Conservation (phyloP, 2,113 vertebrate species). For the Tichodroma muraria region DNA sequence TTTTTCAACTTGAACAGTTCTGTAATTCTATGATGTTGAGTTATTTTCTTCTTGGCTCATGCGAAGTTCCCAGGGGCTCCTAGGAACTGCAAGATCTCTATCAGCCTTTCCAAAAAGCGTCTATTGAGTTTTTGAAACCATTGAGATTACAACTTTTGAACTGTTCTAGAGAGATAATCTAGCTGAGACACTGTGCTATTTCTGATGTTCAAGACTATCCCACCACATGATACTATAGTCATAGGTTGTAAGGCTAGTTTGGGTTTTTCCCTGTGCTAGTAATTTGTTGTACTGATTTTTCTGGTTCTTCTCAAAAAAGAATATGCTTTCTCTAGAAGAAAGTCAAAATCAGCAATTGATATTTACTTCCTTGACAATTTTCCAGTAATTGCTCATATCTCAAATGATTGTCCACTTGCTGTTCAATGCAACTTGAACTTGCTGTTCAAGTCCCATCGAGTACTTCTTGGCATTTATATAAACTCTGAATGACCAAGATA, state of each 20-base stretch:
- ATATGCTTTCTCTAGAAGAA: neutral
- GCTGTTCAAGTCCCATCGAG: neutral
- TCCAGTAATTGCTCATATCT: neutral
- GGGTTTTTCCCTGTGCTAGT: neutral
- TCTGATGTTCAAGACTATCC: neutral
- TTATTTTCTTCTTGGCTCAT: neutral
- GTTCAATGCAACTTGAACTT: neutral
- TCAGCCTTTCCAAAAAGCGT: neutral
- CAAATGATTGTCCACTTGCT: neutral
- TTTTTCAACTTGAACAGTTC: neutral
- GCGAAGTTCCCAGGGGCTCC: neutral
- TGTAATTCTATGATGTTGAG: neutral
- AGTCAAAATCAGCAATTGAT: neutral
- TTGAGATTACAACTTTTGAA: neutral
- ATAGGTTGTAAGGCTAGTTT: neutral
- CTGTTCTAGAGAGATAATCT: neutral
- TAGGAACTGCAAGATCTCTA: neutral
- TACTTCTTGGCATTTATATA: neutral
- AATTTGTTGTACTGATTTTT: neutral
- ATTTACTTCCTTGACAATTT: neutral
- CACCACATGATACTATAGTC: neutral
- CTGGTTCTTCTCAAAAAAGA: neutral
- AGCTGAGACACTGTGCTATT: neutral
- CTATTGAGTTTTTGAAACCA: neutral
- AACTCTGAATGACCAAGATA: neutral